phyloP scores from a whole-genome alignment of 2,797 vertebrate species.

The Spheniscus humboldti region DNA sequence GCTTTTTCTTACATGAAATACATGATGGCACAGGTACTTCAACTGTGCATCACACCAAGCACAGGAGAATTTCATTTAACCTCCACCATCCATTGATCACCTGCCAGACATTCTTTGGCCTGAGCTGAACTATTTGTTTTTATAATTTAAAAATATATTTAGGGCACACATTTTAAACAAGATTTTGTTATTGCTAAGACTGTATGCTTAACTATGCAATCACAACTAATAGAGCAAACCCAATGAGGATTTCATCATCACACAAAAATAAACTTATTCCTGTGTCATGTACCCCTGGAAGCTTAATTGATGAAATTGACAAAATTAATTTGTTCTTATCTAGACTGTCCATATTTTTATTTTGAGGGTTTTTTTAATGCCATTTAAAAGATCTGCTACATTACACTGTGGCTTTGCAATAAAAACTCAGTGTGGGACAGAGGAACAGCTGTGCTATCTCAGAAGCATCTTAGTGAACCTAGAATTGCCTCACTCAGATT shows the following conservation, averaged over 20 bases:
- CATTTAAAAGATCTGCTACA: constrained; percentile 27
- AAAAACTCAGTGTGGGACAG: constrained; percentile 37
- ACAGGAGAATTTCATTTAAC: not conserved
- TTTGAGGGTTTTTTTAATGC: not conserved
- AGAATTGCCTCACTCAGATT: not conserved
- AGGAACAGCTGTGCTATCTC: constrained; percentile 48
- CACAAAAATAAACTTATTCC: not conserved
- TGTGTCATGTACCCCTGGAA: not conserved
- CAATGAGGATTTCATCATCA: not conserved
- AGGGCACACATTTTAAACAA: not conserved
- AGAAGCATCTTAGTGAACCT: constrained; percentile 8
- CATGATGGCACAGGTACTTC: not conserved
- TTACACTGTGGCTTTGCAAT: constrained; percentile 16
- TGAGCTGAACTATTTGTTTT: not conserved
- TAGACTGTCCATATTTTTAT: not conserved
- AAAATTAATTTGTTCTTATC: not conserved
- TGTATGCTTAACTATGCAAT: not conserved
- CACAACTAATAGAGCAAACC: not conserved
- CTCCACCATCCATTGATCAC: not conserved
- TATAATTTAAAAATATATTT: not conserved
- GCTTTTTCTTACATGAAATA: not conserved
- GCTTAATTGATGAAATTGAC: not conserved
- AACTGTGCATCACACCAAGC: not conserved
- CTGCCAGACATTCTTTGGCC: not conserved
- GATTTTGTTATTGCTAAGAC: not conserved